phyloP scores from a whole-genome alignment of 2,797 vertebrate species.

The Tapirus indicus region DNA sequence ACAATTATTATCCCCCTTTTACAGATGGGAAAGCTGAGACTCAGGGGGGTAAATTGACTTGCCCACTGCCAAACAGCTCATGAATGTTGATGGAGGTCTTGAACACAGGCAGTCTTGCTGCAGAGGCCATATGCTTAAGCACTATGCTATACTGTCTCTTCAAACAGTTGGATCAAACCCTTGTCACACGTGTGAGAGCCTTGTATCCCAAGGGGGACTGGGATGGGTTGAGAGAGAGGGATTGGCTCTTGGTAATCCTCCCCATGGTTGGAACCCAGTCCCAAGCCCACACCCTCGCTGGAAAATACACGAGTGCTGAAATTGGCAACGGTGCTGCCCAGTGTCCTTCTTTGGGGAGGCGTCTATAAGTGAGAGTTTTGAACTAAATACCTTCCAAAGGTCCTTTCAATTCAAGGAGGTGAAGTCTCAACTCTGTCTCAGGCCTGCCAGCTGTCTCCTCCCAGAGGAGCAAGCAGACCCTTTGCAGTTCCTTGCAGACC shows the following conservation, averaged over 20 bases:
- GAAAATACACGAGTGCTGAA: neutral
- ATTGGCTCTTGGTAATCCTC: neutral
- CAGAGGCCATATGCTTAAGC: neutral
- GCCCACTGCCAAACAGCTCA: neutral
- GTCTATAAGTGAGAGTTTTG: constrained; percentile 32
- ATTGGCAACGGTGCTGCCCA: neutral
- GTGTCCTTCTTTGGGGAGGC: neutral
- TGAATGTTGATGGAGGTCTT: neutral
- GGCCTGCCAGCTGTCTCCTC: neutral
- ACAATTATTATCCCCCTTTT: neutral
- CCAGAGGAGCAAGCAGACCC: neutral
- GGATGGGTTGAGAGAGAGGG: neutral
- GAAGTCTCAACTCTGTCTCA: neutral
- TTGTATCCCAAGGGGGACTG: neutral
- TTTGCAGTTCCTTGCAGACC: neutral
- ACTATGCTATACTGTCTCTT: neutral
- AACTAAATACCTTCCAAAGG: constrained; percentile 21
- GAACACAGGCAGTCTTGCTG: neutral
- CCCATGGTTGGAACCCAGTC: neutral
- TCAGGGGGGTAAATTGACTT: neutral
- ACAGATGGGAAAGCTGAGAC: constrained; percentile 15
- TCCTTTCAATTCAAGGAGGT: constrained; percentile 7
- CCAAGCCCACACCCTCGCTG: neutral
- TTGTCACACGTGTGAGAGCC: neutral
- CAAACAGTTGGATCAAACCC: neutral